These are phyloP conservation scores for Pica pica DNA, from an alignment of 2,113 vertebrate species.

Conservation along the genomic window DNA sequence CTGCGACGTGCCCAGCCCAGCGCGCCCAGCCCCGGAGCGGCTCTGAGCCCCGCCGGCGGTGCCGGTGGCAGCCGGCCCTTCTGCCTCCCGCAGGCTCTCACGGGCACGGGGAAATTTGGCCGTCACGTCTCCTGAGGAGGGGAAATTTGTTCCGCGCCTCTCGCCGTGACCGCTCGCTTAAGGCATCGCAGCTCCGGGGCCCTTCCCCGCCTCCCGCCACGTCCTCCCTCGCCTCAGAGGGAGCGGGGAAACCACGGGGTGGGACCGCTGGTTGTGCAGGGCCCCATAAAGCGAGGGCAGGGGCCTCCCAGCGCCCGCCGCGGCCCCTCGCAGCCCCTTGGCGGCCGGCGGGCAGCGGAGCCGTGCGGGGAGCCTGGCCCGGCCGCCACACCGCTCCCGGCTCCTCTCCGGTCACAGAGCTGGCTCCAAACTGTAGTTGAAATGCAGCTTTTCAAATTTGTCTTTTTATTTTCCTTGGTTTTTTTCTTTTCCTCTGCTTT, in stretches of 20 bases:
- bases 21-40: neutral
- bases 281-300: neutral
- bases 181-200: neutral
- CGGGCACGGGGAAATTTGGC: neutral
- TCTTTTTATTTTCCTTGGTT: neutral
- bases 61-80: neutral
- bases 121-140: neutral
- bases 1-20: neutral
- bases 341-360: neutral
- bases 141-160: neutral
- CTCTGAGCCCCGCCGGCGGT: neutral
- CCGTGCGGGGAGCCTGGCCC: neutral
- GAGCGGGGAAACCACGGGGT: neutral
- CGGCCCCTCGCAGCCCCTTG: neutral
- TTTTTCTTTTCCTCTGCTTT: neutral
- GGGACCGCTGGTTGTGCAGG: neutral
- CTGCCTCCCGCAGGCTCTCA: neutral
- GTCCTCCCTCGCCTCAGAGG: neutral
- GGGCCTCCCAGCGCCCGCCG: neutral
- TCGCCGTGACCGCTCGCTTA: neutral
- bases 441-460: neutral
- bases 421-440: neutral
- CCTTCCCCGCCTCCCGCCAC: neutral
- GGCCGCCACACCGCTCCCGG: fast-evolving
- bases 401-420: neutral